Base-by-base conservation (phyloP, 2,113 vertebrate species). In the Reinhardtius hippoglossoides region DNA sequence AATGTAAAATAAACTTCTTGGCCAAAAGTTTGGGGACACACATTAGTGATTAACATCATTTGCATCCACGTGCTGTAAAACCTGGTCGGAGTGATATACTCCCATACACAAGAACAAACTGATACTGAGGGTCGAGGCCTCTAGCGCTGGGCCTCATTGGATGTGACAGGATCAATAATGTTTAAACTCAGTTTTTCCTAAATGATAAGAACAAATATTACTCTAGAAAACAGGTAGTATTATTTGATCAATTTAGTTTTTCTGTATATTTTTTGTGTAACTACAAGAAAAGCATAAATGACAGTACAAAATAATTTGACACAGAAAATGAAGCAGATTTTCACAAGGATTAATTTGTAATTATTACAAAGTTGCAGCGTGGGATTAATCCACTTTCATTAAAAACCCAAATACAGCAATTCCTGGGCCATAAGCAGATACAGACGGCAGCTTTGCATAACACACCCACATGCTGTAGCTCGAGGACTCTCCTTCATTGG, bases 401-500 rank as follows among this genome's bases (percentile, higher is more conserved):
- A 68, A 23, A 18, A 68, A 42, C 56, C 9, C 21, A 24, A 56
- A 69, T n/a, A 13, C 16, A 54, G 18, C 20, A 15, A 13, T 54
- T n/a, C 31, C 18, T 37, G 20, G 9, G 10, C 10, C 65, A 67
- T 40, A 40, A 68, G 24, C 40, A 46, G 21, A 40, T 40, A 55
- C 65, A 55, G 21, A 46, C 13, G 18, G 27, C n/a, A 35, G 37
- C n/a, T 63, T 63, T 63, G 40, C 20, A 54, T 23, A 67, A 56
- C 66, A 24, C 50, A 4, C 27, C 20, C 26, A 31, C 50, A 13
- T 15, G 14, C 20, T 55, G 31, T 16, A 37, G 52, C 66, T 40
- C 37, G 18, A 24, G 54, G 12, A 69, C 54, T 57, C 55, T 13
- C 15, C 31, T 69, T 69, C 35, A 69, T 57, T 26, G 52, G 27